Evolutionary conservation across 2,797 vertebrate genomes (phyloP).

Genomic region (Synanceia verrucosa): DNA sequence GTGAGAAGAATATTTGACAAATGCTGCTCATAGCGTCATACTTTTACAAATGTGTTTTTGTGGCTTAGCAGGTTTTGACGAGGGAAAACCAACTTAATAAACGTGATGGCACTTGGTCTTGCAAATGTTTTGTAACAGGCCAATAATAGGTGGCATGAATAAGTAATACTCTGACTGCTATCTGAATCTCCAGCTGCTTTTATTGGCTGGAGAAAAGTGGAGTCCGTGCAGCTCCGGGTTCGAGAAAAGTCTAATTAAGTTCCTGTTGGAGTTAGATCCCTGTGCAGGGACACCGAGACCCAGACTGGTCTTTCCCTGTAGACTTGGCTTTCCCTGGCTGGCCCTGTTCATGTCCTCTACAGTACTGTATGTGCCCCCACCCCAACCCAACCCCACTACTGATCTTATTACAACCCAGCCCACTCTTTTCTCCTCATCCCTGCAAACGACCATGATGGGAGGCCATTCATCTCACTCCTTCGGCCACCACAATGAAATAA

Average conservation of each 20-base stretch:
- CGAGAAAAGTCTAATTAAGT: conserved; percentile 64
- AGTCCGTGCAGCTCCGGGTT: conserved; percentile 29
- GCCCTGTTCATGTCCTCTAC: conserved; percentile 55
- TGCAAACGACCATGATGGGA: conserved; percentile 93
- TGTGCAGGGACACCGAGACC: conserved; percentile 37
- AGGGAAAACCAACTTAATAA: neutral
- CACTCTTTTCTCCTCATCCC: conserved; percentile 75
- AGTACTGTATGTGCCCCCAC: conserved; percentile 32
- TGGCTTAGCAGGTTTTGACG: neutral
- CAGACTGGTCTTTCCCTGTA: conserved; percentile 43
- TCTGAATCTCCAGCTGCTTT: conserved; percentile 15
- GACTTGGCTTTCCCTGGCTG: conserved; percentile 45
- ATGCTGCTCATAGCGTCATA: no score
- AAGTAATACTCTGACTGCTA: neutral
- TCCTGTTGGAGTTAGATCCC: conserved; percentile 36
- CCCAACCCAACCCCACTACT: neutral
- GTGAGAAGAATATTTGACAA: no score
- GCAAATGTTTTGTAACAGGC: neutral
- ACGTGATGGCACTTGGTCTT: neutral
- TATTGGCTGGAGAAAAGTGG: conserved; percentile 5
- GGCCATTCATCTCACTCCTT: conserved; percentile 97
- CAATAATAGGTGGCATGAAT: neutral
- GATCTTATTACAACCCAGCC: conserved; percentile 59
- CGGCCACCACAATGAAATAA: conserved; percentile 95
- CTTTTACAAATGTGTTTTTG: neutral